Base-by-base conservation (phyloP, 2,888 invertebrate genomes). In the Rambutsinella grinnellia region DNA sequence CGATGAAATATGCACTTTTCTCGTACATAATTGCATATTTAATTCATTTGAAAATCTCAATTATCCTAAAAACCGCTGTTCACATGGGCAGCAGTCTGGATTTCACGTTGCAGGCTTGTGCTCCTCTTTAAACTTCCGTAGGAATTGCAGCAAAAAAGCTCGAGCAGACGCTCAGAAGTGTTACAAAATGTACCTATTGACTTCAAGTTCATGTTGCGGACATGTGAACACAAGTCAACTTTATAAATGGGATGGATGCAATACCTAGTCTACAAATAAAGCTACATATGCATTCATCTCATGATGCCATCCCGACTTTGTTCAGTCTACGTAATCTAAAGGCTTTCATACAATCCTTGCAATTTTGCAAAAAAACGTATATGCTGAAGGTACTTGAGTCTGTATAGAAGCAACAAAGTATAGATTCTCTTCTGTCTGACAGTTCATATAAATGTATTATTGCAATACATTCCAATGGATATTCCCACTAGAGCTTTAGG, bases 11-110 rank as follows among this genome's bases (percentile, higher is more conserved):
- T n/a, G n/a, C 36, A 36, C 36, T 36, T 36, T 36, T 5, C 36
- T 5, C 13, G 36, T 36, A 36, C 36, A 36, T 36, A 36, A 36
- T 36, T n/a, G n/a, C n/a, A n/a, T n/a, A n/a, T n/a, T n/a, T n/a
- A n/a, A n/a, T n/a, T n/a, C n/a, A n/a, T n/a, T n/a, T n/a, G n/a
- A n/a, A n/a, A n/a, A n/a, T n/a, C n/a, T n/a, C n/a, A n/a, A n/a
- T n/a, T n/a, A n/a, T n/a, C n/a, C n/a, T n/a, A n/a, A n/a, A n/a
- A n/a, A n/a, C n/a, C 21, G 19, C 15, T 5, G 51, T 60, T 26
- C 68, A 69, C 68, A 69, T 69, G 68, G 53, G 44, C 36, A 60
- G 53, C 67, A 58, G 26, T 27, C 56, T 47, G 24, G 23, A 27
- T 21, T 17, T 19, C 68, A 69, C 68, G 68, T 53, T 24, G 44